Base-by-base conservation (phyloP, 2,113 vertebrate species). In the Equus przewalskii region DNA sequence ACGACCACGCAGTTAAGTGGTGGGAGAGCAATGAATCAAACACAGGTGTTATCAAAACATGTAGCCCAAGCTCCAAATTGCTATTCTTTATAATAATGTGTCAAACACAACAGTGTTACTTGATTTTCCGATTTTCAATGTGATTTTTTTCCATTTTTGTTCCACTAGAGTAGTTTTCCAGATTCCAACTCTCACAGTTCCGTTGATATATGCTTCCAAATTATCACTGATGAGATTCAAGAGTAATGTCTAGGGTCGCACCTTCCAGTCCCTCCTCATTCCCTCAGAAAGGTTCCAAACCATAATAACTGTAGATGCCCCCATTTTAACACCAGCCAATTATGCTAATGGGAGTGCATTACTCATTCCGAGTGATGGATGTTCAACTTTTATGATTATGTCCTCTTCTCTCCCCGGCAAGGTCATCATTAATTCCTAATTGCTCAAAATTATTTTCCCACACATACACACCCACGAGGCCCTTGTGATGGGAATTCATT, bases 371-470 rank as follows among this genome's bases (percentile, higher is more conserved):
- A 51, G 41, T 96, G 80, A 96, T 96, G 58, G 33, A 95, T 92
- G 81, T 33, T 96, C 95, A 97, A 44, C 46, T 94, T 97, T 96
- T 92, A 96, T 93, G 91, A 96, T 96, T 89, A 94, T 91, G 64
- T 96, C 83, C 93, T 90, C 82, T 93, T 93, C 79, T 79, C 54
- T 65, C 26, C 84, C 65, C 89, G 90, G 67, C 84, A 97, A 98
- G 88, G 85, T 98, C 90, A 98, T 97, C 92, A 97, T 97, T 98
- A 98, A 91, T 98, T 97, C 65, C 84, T 98, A 98, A 96, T 96
- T 98, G 92, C 81, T 95, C 96, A 96, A 97, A 97, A 97, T 97
- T 93, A 95, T 96, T 97, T 97, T 78, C 86, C 64, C 60, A 84
- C 79, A 95, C 76, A 95, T 92, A 87, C 49, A 96, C 65, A 96